Conservation (phyloP, 2,797 vertebrate genomes). For the Sebastes goodei region DNA sequence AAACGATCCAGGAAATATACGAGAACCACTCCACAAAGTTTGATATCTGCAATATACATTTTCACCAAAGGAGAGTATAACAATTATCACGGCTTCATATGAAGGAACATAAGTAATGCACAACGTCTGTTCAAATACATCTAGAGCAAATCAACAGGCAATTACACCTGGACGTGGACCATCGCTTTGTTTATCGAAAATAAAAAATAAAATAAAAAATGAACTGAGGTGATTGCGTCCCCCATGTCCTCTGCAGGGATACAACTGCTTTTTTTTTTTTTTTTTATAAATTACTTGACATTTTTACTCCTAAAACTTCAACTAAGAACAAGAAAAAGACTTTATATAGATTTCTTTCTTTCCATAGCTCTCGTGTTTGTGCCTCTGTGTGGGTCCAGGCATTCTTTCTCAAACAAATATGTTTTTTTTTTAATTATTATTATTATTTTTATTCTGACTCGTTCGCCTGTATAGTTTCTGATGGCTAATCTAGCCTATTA, state of each 20-base stretch:
- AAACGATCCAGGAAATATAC: conserved; percentile 86
- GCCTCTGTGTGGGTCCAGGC: conserved; percentile 33
- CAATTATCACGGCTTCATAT: conserved; percentile 83
- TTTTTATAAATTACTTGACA: conserved; percentile 57
- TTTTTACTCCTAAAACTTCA: conserved; percentile 59
- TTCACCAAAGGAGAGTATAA: conserved; percentile 89
- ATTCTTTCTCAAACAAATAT: conserved; percentile 18
- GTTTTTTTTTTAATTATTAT: not conserved
- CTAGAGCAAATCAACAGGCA: conserved; percentile 68
- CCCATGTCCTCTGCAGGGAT: conserved; percentile 21
- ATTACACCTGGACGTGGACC: conserved; percentile 47
- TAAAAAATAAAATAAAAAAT: conserved; percentile 3
- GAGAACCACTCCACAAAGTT: conserved; percentile 94
- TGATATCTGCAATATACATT: conserved; percentile 94
- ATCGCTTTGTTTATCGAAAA: conserved; percentile 25
- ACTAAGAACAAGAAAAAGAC: conserved; percentile 59
- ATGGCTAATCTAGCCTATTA: conserved; percentile 61
- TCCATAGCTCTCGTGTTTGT: conserved; percentile 32
- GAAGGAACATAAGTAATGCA: conserved; percentile 81
- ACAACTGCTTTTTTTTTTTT: conserved; percentile 24
- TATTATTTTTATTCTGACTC: not conserved
- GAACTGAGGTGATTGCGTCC: conserved; percentile 34
- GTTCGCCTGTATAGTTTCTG: conserved; percentile 49
- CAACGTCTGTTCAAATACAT: conserved; percentile 80
- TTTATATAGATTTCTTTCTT: conserved; percentile 61